Conservation (phyloP, 2,888 invertebrate genomes). For the Phaonia tiefii region DNA sequence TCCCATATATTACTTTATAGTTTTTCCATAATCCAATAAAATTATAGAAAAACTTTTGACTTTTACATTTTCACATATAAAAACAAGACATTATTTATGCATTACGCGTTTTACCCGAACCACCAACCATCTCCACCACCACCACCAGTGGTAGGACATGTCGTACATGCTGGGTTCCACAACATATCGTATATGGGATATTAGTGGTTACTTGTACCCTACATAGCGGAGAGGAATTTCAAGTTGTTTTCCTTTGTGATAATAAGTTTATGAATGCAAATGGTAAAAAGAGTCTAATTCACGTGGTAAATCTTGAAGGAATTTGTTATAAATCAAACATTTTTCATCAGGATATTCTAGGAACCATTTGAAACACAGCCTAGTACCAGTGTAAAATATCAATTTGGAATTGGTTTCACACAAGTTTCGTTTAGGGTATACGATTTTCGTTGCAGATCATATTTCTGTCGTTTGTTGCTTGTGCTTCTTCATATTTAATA, state of each 20-base stretch:
- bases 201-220: slow-evolving; percentile 6
- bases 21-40: slow-evolving; percentile 59
- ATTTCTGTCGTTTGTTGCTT: not conserved
- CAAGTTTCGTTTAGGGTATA: not conserved
- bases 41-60: slow-evolving; percentile 11
- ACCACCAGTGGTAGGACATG: not conserved
- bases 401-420: no score
- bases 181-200: not conserved
- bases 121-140: no score
- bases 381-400: no score
- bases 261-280: not conserved
- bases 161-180: slow-evolving; percentile 8
- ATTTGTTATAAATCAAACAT: no score
- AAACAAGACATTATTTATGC: slow-evolving; percentile 60
- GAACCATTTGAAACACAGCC: no score
- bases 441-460: not conserved
- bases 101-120: slow-evolving; percentile 53
- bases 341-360: no score
- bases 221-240: not conserved
- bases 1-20: slow-evolving; percentile 53
- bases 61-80: not conserved
- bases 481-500: not conserved
- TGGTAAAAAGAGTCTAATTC: no score
- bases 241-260: not conserved
- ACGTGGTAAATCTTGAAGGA: no score